Conservation (phyloP, 2,888 invertebrate species). For the Petrolisthes manimaculis region DNA sequence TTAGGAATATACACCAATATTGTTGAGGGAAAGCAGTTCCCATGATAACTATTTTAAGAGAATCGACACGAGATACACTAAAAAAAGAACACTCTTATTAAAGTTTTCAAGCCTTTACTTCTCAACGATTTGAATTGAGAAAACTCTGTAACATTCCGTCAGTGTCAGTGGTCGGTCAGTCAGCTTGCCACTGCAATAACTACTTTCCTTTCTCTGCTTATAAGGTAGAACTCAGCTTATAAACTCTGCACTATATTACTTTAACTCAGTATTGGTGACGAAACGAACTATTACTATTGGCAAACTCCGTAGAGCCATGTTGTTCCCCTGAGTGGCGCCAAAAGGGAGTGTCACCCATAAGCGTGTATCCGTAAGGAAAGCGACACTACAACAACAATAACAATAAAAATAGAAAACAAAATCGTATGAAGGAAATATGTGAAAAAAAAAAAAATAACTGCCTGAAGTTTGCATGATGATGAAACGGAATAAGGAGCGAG, state of each 20-base stretch:
- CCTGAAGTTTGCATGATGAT: not conserved
- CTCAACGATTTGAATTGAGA: no score
- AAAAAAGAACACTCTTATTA: no score
- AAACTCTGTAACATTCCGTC: not conserved
- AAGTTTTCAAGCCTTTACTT: no score
- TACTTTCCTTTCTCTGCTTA: not conserved
- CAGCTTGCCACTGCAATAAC: not conserved
- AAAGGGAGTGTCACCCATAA: not conserved
- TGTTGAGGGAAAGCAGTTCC: no score
- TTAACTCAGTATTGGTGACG: not conserved
- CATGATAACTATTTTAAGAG: no score
- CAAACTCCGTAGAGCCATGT: constrained; percentile 13
- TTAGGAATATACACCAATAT: no score
- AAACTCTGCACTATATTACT: not conserved
- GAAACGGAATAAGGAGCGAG: constrained; percentile 3
- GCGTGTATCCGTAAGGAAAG: not conserved
- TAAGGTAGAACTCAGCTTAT: no score
- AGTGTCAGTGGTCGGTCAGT: not conserved
- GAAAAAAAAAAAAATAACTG: not conserved
- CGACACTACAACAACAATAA: not conserved
- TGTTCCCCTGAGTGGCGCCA: constrained; percentile 9
- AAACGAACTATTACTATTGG: not conserved
- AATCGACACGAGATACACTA: no score
- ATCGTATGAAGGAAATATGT: not conserved
- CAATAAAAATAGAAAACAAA: not conserved